A percentile compares a stretch with the other conserved stretches of the same genome.
Evolutionary conservation across 2,888 invertebrate species (phyloP).

Genomic region (Netelia fuscicornis): DNA sequence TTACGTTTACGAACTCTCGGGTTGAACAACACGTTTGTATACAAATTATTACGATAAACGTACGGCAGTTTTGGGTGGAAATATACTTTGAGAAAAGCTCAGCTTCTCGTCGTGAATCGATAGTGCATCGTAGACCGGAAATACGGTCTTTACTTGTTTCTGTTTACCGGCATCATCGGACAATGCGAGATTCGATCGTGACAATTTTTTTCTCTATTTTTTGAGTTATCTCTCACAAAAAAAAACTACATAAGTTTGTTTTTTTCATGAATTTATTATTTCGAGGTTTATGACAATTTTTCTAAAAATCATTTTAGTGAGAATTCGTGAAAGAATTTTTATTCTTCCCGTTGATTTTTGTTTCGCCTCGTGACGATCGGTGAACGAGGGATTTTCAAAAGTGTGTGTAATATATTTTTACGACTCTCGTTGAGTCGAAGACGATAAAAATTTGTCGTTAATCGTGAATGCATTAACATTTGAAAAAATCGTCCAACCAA

Average conservation of each 20-base stretch:
- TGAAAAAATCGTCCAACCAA: not conserved
- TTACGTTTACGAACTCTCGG: no score
- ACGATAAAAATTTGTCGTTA: not conserved
- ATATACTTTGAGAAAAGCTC: not conserved
- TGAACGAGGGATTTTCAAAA: not conserved
- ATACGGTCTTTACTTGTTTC: not conserved
- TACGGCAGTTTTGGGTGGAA: not conserved
- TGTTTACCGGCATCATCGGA: not conserved
- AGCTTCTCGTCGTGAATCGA: not conserved
- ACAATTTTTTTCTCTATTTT: not conserved
- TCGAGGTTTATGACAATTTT: no score
- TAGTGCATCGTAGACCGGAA: slow-evolving; percentile 9
- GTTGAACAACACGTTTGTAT: no score
- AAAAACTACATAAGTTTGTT: no score
- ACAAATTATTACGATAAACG: no score
- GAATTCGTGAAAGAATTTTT: no score
- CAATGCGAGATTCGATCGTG: not conserved
- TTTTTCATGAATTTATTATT: not conserved
- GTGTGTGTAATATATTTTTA: not conserved
- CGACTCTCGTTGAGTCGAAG: not conserved
- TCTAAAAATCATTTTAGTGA: no score
- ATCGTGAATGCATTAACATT: not conserved
- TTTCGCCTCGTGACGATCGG: no score
- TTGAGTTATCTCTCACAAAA: no score
- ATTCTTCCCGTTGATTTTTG: no score